Base-by-base conservation (phyloP, 2,797 vertebrate species). In the Intellagama lesueurii region DNA sequence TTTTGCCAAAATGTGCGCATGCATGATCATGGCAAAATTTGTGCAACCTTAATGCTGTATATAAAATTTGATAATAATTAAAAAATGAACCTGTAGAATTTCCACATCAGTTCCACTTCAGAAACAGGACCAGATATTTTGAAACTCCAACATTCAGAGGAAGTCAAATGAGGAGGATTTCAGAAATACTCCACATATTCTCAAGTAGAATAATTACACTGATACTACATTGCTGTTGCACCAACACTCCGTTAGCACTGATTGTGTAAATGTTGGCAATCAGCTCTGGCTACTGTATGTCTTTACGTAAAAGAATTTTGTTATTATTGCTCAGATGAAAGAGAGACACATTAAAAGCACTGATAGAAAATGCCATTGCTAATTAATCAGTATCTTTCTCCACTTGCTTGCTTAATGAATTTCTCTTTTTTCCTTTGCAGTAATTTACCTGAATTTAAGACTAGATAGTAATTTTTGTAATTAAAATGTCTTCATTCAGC, bases 401-500 rank as follows among this genome's bases (percentile, higher is more conserved):
- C 19, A 30, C 9, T 89, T 89, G 83, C 49, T 87, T 24, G 52
- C 6, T 86, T 56, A 87, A 86, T 89, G 2, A 60, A 85, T 89
- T 85, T 84, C 66, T 60, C 49, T 26, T 81, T 83, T 5, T 49
- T 79, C 52, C 75, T 78, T 86, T 40, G 2, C 72, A 86, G 1
- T 56, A 77, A 78, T 92, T 95, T 91, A 86, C 73, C 49, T 92
- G 49, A 84, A 3, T 1, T 85, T 83, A 92, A 92, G 89, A 72
- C 4, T 78, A 75, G 14, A 69, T 66, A 91, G 86, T 89, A 89
- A 86, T 88, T 83, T 85, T 60, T 81, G 85, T 75, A 75, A 30
- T 81, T 87, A 30, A 28, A 90, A 72, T 72, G 7, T 88, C 79
- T 89, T 90, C 47, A 30, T 44, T 49, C 68, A 70, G 35, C 87